Evolutionary conservation across 1,140 invertebrate genomes (phyloP).

Genomic region (Hycleus phaleratus): DNA sequence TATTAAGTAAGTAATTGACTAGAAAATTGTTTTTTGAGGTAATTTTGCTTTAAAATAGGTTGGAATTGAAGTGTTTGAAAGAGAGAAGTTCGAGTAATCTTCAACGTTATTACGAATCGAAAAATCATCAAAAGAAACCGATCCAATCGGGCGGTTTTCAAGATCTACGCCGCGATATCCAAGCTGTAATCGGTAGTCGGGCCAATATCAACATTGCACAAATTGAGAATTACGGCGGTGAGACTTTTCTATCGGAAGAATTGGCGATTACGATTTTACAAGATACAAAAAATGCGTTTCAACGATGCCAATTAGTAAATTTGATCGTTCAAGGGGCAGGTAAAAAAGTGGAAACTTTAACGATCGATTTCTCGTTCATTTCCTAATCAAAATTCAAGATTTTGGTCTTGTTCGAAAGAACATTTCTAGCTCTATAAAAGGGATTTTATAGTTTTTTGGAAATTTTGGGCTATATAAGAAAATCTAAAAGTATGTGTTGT

Average conservation of each 20-base stretch:
- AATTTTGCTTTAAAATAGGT: conserved; percentile 36
- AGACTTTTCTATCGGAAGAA: conserved; percentile 95
- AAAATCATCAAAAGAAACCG: conserved; percentile 92
- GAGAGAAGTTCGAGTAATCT: conserved; percentile 67
- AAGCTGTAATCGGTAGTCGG: conserved; percentile 84
- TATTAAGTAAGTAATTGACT: conserved; percentile 48
- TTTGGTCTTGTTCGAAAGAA: no score
- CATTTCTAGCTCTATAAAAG: no score
- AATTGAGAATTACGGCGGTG: conserved; percentile 92
- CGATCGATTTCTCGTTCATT: no score
- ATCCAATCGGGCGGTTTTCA: conserved; percentile 65
- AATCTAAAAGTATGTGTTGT: no score
- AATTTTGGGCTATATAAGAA: no score
- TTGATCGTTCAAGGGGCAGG: no score
- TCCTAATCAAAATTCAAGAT: no score
- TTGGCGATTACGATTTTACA: conserved; percentile 89
- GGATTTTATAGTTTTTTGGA: no score
- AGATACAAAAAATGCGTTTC: conserved; percentile 85
- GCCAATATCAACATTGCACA: conserved; percentile 90
- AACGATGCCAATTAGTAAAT: conserved; percentile 69
- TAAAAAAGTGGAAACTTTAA: no score
- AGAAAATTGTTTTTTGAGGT: no score
- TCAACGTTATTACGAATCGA: conserved; percentile 84
- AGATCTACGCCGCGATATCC: conserved; percentile 85
- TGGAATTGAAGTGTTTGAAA: conserved; percentile 70